Evolutionary conservation across 2,797 vertebrate species (phyloP).

Genomic region (Iguana delicatissima): DNA sequence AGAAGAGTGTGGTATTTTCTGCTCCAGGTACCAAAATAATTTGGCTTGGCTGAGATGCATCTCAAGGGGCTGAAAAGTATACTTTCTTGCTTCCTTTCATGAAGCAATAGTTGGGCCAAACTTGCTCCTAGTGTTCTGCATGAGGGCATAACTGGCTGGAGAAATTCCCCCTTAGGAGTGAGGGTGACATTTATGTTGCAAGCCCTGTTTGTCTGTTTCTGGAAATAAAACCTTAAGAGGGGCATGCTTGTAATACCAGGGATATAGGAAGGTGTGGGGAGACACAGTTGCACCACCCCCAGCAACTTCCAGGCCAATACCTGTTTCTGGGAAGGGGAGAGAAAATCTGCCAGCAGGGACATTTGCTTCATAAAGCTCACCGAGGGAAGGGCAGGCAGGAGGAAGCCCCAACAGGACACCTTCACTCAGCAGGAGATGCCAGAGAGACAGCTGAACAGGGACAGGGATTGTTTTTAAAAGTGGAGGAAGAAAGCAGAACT

Average conservation of each 20-base stretch:
- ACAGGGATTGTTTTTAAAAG: conserved; percentile 12
- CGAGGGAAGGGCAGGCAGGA: conserved; percentile 56
- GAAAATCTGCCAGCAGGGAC: conserved; percentile 75
- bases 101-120: neutral
- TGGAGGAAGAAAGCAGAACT: conserved; percentile 7
- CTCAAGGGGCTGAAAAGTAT: neutral
- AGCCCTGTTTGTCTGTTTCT: neutral
- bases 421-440: conserved; percentile 51
- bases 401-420: conserved; percentile 64
- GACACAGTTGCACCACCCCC: conserved; percentile 64
- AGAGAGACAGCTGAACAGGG: conserved; percentile 41
- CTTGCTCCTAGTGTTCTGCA: neutral
- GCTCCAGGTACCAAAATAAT: neutral
- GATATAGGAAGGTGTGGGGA: neutral
- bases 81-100: neutral
- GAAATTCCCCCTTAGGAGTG: too few species aligned
- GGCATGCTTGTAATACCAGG: neutral
- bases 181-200: neutral
- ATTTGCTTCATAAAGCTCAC: conserved; percentile 76
- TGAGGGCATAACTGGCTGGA: too few species aligned
- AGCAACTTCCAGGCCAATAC: conserved; percentile 60
- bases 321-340: conserved; percentile 64
- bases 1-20: neutral
- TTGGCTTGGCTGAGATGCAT: neutral
- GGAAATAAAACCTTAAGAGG: neutral